Percentiles rank a stretch among this genome's conserved stretches.
Conservation (phyloP, 2,888 invertebrate species). For the Conops quadrifasciatus region DNA sequence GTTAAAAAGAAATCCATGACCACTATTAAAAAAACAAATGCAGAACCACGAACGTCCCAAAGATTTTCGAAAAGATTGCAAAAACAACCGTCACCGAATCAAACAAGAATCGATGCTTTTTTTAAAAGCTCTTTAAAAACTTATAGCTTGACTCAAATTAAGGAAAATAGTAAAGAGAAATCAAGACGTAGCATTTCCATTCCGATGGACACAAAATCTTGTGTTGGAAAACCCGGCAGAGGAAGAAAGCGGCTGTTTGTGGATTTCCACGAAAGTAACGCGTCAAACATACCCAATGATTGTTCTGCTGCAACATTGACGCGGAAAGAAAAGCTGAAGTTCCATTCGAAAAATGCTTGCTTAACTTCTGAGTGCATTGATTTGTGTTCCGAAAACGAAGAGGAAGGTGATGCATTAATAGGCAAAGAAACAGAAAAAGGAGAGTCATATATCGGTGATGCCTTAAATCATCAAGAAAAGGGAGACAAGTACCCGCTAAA, state of each 20-base stretch:
- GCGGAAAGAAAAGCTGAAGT: background rate
- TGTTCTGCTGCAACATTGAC: constrained; percentile 19
- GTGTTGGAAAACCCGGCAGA: constrained; percentile 28
- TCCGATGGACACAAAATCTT: background rate
- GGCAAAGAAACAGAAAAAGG: background rate
- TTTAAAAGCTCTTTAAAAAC: constrained; percentile 53
- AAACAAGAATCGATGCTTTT: constrained; percentile 52
- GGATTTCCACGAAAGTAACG: constrained; percentile 6
- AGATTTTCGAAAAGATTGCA: constrained; percentile 14
- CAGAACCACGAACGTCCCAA: background rate
- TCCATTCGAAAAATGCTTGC: background rate
- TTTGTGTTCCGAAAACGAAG: constrained; percentile 49
- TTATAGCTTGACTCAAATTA: constrained; percentile 40
- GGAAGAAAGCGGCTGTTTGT: constrained; percentile 53
- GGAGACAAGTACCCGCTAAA: background rate
- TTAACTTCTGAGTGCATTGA: constrained; percentile 44
- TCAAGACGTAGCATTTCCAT: background rate
- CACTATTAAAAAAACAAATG: background rate
- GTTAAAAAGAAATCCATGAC: background rate
- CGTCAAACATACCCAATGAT: constrained; percentile 33
- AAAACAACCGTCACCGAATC: constrained; percentile 49
- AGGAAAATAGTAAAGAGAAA: constrained; percentile 2
- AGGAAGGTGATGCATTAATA: background rate
- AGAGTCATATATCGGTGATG: background rate
- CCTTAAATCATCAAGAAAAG: background rate